Evolutionary conservation across 1,140 invertebrate species (phyloP), one percentile per base, ranked within the genome.

Genomic region (Prorops nasuta): DNA sequence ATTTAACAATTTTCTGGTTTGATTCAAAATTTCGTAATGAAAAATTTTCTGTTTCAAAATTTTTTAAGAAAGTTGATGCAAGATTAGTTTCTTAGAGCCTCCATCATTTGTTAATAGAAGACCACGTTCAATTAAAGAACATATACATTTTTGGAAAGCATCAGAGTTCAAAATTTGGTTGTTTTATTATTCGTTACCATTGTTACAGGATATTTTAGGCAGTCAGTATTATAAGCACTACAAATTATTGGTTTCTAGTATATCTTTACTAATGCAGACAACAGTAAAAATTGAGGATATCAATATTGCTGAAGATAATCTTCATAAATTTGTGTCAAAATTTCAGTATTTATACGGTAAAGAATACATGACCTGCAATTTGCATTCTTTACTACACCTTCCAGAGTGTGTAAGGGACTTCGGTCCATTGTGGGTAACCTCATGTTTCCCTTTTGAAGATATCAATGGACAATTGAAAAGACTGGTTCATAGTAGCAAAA

Each of bases 381-480:
- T 54, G 0, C 51, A 54, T 45, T 12, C 19, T 10, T 14, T 49
- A 18, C 22, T 48, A 1, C 45, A 54, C 14, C 16, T 54, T 9
- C 15, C 51, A 12, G 15, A 43, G 1, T 37, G 1, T 21, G 52
- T 44, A 1, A 1, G 22, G n/a, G 20, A 49, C 10, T 40, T 39
- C 16, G 44, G 44, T 8, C 44, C 44, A 6, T 22, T 52, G 3
- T 52, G 37, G 37, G 10, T 19, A 1, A 40, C 34, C 2, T 42
- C 37, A 16, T 46, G 44, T 34, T 52, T 52, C 32, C 44, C 43
- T n/a, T 52, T 28, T 18, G 50, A 52, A 46, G n/a, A n/a, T n/a
- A n/a, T n/a, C n/a, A n/a, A n/a, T n/a, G n/a, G n/a, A n/a, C n/a
- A n/a, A n/a, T n/a, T n/a, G n/a, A n/a, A n/a, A n/a, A n/a, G n/a